phyloP scores from a whole-genome alignment of 1,140 invertebrate genomes.

The Holcopasites calliopsidis region DNA sequence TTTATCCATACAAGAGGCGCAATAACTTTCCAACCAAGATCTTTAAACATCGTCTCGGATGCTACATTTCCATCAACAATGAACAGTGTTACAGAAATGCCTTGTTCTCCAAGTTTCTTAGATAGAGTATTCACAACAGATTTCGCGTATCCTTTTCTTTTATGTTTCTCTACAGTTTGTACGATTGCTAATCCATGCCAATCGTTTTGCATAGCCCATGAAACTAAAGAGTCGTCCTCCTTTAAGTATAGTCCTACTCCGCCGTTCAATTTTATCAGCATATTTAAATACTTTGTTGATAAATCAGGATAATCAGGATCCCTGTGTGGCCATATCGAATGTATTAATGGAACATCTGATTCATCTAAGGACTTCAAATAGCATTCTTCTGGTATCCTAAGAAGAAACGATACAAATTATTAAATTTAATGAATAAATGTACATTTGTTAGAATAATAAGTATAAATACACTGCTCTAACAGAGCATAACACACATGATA shows the following conservation, averaged over 20 bases:
- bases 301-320: conserved; percentile 27
- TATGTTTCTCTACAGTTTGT: conserved; percentile 48
- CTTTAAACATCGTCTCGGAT: conserved; percentile 52
- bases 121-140: conserved; percentile 48
- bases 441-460: neutral
- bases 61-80: conserved; percentile 47
- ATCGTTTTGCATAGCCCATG: conserved; percentile 52
- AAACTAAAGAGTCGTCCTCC: conserved; percentile 46
- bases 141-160: conserved; percentile 56
- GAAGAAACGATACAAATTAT: neutral
- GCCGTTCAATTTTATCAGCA: conserved; percentile 42
- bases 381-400: conserved; percentile 53
- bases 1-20: neutral
- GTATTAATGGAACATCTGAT: conserved; percentile 46
- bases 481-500: neutral
- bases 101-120: conserved; percentile 48
- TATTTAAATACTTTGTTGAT: conserved; percentile 17
- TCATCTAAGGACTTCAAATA: conserved; percentile 46
- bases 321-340: conserved; percentile 53
- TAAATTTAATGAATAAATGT: neutral
- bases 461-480: neutral
- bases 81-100: conserved; percentile 26
- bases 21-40: conserved; percentile 45
- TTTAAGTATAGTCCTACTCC: conserved; percentile 56
- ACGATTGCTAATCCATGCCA: conserved; percentile 45